A percentile compares a stretch with the other conserved stretches of the same genome.
Evolutionary conservation across 2,113 vertebrate species (phyloP).

Genomic region (Oceanodroma tethys): DNA sequence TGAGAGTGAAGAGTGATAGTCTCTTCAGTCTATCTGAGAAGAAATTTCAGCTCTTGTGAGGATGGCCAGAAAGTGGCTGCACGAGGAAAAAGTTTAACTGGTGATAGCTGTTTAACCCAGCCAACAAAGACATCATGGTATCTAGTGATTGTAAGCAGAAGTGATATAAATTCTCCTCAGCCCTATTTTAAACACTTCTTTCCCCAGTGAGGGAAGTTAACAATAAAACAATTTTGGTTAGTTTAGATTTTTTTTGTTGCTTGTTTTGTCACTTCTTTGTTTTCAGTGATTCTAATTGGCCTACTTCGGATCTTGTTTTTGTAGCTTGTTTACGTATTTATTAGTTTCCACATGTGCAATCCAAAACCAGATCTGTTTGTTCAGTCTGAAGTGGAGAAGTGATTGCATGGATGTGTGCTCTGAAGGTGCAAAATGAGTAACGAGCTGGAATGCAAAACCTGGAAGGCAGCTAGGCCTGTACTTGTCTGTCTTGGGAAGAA

Average conservation of each 20-base stretch:
- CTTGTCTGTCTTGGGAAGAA: background rate
- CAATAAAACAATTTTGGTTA: background rate
- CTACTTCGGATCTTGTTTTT: background rate
- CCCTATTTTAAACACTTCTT: background rate
- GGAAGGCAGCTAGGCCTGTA: background rate
- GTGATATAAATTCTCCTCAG: background rate
- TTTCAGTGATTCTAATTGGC: background rate
- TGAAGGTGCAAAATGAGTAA: background rate
- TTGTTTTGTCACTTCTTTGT: background rate
- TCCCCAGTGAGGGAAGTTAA: background rate
- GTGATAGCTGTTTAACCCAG: background rate
- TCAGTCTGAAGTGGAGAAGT: background rate
- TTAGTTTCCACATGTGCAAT: background rate
- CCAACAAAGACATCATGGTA: background rate
- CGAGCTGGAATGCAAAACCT: background rate
- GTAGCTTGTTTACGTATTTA: background rate
- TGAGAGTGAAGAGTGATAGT: background rate
- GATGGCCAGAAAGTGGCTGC: background rate
- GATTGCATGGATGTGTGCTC: background rate
- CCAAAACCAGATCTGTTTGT: background rate
- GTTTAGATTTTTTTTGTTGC: background rate
- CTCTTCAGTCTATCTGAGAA: background rate
- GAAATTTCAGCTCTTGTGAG: background rate
- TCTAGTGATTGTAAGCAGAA: background rate
- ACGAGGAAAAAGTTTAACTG: background rate